Evolutionary conservation across 2,888 invertebrate genomes (phyloP).

Genomic region (Oligia fasciuncula): DNA sequence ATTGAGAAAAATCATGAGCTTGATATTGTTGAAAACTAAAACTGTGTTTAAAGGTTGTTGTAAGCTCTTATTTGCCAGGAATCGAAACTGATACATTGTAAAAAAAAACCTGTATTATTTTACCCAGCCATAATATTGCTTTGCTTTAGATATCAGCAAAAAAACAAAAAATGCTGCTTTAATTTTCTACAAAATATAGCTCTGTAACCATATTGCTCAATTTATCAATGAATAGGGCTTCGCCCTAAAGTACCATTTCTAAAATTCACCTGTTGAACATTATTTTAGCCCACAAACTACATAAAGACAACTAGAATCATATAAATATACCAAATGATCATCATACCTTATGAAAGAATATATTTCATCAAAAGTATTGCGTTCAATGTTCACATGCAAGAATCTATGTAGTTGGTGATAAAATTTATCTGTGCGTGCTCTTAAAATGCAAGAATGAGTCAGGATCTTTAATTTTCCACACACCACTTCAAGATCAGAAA

Average conservation of each 20-base stretch:
- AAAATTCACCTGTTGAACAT: slow-evolving; percentile 6
- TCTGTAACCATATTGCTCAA: not conserved
- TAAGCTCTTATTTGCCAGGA: not conserved
- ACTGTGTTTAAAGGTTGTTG: not conserved
- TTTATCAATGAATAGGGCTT: not conserved
- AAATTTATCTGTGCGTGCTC: slow-evolving; percentile 90
- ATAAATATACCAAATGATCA: slow-evolving; percentile 15
- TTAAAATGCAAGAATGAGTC: slow-evolving; percentile 91
- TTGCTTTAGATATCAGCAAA: not conserved
- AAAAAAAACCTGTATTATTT: not conserved
- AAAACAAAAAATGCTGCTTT: not conserved
- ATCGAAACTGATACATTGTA: not conserved
- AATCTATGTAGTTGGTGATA: slow-evolving; percentile 89
- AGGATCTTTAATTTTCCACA: slow-evolving; percentile 90
- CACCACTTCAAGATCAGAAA: slow-evolving; percentile 91
- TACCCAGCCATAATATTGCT: not conserved
- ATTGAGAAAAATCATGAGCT: not conserved
- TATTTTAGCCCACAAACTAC: not conserved
- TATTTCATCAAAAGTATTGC: slow-evolving; percentile 88
- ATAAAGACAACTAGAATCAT: slow-evolving; percentile 7
- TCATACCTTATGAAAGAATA: slow-evolving; percentile 88
- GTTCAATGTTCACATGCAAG: slow-evolving; percentile 88
- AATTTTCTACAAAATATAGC: not conserved
- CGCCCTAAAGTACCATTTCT: not conserved
- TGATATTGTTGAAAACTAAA: slow-evolving; percentile 7